Evolutionary conservation across 2,888 invertebrate genomes (phyloP).

Genomic region (Eupithecia insigniata): DNA sequence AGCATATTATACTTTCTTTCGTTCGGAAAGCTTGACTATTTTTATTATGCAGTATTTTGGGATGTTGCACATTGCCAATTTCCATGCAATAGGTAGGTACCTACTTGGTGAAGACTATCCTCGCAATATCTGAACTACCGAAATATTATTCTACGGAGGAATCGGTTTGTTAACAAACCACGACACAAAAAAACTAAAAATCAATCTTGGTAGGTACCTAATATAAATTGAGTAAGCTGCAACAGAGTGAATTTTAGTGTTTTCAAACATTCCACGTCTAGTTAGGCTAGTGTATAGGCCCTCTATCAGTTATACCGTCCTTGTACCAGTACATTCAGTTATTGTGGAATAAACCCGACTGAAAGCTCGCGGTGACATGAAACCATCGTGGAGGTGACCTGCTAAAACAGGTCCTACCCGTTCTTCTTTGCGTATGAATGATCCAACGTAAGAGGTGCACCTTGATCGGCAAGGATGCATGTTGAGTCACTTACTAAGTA

Average conservation of each 20-base stretch:
- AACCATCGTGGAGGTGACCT: constrained; percentile 25
- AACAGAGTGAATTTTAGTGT: too few species aligned
- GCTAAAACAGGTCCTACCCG: constrained; percentile 34
- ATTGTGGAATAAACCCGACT: constrained; percentile 21
- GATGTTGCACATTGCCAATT: background rate
- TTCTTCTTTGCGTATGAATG: constrained; percentile 28
- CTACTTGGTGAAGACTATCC: too few species aligned
- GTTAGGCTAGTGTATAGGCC: too few species aligned
- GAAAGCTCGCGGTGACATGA: constrained; percentile 23
- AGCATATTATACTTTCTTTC: constrained; percentile 20
- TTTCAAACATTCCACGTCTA: too few species aligned
- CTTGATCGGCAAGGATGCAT: constrained; percentile 39
- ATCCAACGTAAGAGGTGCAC: constrained; percentile 37
- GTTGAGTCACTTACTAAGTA: constrained; percentile 40
- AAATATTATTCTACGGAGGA: too few species aligned
- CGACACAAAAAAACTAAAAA: too few species aligned
- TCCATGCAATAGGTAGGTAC: background rate
- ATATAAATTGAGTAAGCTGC: too few species aligned
- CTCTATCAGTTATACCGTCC: background rate
- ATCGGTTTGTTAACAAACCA: too few species aligned
- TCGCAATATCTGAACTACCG: too few species aligned
- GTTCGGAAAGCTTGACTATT: constrained; percentile 28
- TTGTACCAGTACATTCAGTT: background rate
- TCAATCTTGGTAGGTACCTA: too few species aligned
- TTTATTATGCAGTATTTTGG: constrained; percentile 12